Evolutionary conservation across 2,888 invertebrate species (phyloP).

Genomic region (Lycia hirtaria): DNA sequence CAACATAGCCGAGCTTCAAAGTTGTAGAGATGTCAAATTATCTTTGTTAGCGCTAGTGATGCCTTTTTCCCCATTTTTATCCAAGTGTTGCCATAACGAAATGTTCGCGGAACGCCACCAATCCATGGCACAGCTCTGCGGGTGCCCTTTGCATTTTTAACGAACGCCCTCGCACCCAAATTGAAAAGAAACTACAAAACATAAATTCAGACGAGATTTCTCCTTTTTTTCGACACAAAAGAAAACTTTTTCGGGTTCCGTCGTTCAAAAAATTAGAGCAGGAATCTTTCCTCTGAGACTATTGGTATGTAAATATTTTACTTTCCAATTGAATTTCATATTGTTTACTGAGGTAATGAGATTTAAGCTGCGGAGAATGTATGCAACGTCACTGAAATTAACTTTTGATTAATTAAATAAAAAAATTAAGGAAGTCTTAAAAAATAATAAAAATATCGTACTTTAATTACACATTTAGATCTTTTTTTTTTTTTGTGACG

Average conservation of each 20-base stretch:
- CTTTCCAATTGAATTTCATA: background rate
- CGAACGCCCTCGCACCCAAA: conserved; percentile 61
- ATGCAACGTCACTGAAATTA: too few species aligned
- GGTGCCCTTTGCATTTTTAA: conserved; percentile 71
- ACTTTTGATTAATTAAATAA: too few species aligned
- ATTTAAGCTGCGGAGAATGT: too few species aligned
- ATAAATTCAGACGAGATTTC: conserved; percentile 67
- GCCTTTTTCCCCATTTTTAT: too few species aligned
- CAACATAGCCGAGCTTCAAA: too few species aligned
- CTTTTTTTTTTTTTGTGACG: too few species aligned
- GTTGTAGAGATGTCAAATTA: too few species aligned
- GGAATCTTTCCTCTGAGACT: background rate
- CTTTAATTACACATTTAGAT: too few species aligned
- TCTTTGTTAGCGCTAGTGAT: too few species aligned
- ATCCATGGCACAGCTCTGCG: conserved; percentile 21
- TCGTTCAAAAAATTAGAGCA: conserved; percentile 1
- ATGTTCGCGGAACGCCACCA: background rate
- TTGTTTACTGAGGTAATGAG: background rate
- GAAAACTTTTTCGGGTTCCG: conserved; percentile 43
- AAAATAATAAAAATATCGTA: too few species aligned
- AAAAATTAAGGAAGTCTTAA: too few species aligned
- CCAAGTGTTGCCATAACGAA: background rate
- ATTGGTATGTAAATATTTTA: too few species aligned
- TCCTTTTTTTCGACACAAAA: conserved; percentile 42
- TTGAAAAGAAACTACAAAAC: conserved; percentile 70